Evolutionary conservation across 2,888 invertebrate genomes (phyloP), one percentile per base, ranked within the genome.

Genomic region (Patella pellucida): DNA sequence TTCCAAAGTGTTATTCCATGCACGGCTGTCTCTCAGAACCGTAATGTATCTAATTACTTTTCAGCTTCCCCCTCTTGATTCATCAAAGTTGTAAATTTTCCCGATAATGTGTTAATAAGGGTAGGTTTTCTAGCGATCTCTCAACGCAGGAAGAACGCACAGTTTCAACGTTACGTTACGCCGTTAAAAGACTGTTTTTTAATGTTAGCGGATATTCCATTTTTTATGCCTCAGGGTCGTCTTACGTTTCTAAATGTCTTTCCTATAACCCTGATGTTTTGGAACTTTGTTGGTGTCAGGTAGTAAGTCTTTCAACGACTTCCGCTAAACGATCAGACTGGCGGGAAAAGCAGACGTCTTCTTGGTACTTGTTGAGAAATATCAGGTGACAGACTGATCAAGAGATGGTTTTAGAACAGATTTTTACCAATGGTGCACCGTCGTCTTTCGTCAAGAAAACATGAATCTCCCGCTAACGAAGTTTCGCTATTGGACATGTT

Each of bases 1-100:
- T 62, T 62, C 23, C 19, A 62, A n/a, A 62, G 19, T 62, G 19
- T 23, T 62, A 62, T 62, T 62, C 62, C 62, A 62, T 62, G 62
- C 41, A 62, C 23, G 19, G 19, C 19, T 62, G 19, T 62, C 62
- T 62, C 19, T 62, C 23, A 19, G 23, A 62, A 62, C 62, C 19
- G 14, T 56, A 23, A 62, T 62, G 23, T 62, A 23, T 23, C 62
- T 62, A 23, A 62, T 62, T 19, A 19, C 62, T 23, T 62, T 62
- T 23, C 19, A 19, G 62, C 27, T 71, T 51, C 7, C 16, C 71
- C 14, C 52, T 52, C 52, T 23, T 51, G 68, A 15, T 51, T 68
- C 68, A 73, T 73, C 73, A 68, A 27, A 52, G 73, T 23, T 73
- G 73, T 73, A 73, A 68, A 73, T 73, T 51, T 68, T 15, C 41